Evolutionary conservation across 2,888 invertebrate genomes (phyloP).

Genomic region (Muscina levida): DNA sequence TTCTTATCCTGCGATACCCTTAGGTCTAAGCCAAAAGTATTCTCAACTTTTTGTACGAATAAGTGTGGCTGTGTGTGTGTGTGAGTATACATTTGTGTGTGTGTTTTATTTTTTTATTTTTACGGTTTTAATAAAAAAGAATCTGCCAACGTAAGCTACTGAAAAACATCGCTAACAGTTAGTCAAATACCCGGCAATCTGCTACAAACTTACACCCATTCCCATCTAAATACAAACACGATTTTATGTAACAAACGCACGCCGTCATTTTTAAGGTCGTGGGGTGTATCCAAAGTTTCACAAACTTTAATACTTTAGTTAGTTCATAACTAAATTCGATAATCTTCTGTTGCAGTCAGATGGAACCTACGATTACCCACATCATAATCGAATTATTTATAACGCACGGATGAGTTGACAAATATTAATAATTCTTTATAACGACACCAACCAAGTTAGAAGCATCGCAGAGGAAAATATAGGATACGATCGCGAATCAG

Average conservation of each 20-base stretch:
- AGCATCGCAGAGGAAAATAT: no score
- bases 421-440: no score
- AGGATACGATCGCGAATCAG: no score
- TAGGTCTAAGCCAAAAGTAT: conserved; percentile 38
- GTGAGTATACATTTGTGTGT: conserved; percentile 11
- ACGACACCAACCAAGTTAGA: no score
- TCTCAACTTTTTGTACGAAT: background rate
- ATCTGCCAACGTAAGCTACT: conserved; percentile 58
- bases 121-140: conserved; percentile 62
- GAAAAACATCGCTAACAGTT: conserved; percentile 54
- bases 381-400: no score
- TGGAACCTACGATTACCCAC: no score
- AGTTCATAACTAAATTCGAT: no score
- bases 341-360: no score
- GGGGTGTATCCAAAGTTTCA: conserved; percentile 8
- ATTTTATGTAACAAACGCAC: no score
- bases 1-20: conserved; percentile 39
- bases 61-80: background rate
- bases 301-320: conserved; percentile 9
- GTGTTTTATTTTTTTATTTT: conserved; percentile 35
- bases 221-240: no score
- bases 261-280: background rate
- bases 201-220: conserved; percentile 57
- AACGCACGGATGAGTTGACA: no score
- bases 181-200: conserved; percentile 45